These are phyloP conservation scores for Glossosoma conforme DNA, from an alignment of 1,140 invertebrate genomes.

Conservation along the genomic window DNA sequence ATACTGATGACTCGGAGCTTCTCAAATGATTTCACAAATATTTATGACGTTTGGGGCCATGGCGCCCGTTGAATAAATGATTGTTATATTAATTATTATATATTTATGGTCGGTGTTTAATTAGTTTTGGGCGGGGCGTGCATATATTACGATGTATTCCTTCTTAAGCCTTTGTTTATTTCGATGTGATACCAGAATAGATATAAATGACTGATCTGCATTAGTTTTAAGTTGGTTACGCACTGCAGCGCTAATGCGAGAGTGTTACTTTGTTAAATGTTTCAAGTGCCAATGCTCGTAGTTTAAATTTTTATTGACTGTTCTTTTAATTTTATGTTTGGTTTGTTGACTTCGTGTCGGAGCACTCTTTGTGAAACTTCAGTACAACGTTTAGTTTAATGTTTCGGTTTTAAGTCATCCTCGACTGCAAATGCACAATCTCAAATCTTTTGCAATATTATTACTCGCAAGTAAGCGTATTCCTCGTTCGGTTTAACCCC, in stretches of 20 bases:
- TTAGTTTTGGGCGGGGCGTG: no score
- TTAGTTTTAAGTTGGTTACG: conserved; percentile 56
- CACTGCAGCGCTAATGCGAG: conserved; percentile 52
- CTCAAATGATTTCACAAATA: no score
- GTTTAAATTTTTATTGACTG: conserved; percentile 50
- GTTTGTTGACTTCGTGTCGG: conserved; percentile 28
- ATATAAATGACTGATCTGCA: conserved; percentile 54
- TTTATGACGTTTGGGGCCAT: no score
- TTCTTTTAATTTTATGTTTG: conserved; percentile 40
- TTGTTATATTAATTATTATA: no score
- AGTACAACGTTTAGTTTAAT: conserved; percentile 32
- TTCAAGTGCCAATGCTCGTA: conserved; percentile 55
- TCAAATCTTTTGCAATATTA: conserved; percentile 52
- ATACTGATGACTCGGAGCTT: no score
- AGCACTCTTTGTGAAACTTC: conserved; percentile 33
- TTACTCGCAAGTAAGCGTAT: conserved; percentile 41
- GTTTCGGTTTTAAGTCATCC: conserved; percentile 27
- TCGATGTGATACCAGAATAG: conserved; percentile 57
- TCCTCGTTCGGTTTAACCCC: conserved; percentile 49
- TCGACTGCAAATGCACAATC: conserved; percentile 44
- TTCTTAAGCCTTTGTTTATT: conserved; percentile 40
- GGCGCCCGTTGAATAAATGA: no score
- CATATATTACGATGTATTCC: no score
- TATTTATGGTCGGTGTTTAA: no score
- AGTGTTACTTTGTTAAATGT: conserved; percentile 52